Conservation (phyloP, 2,113 vertebrate genomes). For the Orthochromis malagaraziensis region DNA sequence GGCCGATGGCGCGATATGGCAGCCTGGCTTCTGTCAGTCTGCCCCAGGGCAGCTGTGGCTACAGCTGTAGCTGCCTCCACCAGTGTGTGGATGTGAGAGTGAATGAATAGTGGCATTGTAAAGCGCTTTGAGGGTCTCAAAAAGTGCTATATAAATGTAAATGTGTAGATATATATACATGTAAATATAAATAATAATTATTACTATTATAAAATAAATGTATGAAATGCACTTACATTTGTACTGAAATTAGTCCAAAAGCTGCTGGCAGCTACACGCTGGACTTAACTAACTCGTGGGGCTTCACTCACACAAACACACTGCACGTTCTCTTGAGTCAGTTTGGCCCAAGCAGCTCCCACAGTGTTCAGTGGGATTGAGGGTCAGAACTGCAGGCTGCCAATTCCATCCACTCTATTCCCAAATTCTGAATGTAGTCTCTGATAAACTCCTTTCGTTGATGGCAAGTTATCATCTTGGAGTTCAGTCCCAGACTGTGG, state of each 20-base stretch:
- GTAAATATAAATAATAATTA: too few relatives aligned
- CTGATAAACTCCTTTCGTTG: neutral
- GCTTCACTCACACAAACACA: neutral
- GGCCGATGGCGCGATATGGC: fast-evolving
- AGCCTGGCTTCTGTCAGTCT: fast-evolving
- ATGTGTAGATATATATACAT: too few relatives aligned
- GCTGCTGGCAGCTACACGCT: neutral
- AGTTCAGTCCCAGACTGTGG: neutral
- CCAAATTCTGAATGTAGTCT: neutral
- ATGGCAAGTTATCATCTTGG: neutral
- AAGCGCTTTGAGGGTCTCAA: fast-evolving
- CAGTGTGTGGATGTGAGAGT: neutral
- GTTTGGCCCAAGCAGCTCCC: neutral
- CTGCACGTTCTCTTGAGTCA: neutral
- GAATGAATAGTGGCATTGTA: fast-evolving
- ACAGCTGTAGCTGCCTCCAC: neutral
- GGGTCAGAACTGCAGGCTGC: neutral
- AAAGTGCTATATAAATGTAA: neutral
- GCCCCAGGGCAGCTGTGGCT: neutral
- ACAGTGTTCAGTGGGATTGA: neutral
- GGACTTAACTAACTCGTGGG: neutral
- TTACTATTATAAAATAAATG: neutral
- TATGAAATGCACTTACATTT: neutral
- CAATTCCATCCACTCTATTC: neutral
- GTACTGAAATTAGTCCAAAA: neutral